Evolutionary conservation across 2,888 invertebrate genomes (phyloP), one percentile per base, ranked within the genome.

Genomic region (Himalopsyche tibetana): DNA sequence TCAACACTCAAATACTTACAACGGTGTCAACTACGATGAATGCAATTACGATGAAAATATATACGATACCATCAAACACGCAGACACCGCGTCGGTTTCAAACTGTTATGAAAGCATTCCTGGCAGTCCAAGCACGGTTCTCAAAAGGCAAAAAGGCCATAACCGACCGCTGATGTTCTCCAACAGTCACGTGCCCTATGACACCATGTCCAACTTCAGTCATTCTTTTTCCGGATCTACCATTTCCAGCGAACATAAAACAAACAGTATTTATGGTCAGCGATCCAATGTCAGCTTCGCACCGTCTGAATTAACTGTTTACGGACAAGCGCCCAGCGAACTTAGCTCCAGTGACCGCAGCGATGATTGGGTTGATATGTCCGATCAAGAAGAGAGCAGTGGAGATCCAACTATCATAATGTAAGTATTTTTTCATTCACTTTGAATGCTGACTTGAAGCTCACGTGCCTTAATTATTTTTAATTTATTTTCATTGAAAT

Each of bases 361-460:
- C 88, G 95, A 95, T 88, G 95, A 95, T 89, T 95, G 95, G 95
- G 93, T 95, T 69, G 95, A 95, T 89, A 92, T 95, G 17, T 94
- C 94, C 6, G 95, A 95, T 90, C 94, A 93, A 89, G 92, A 92
- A 74, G 94, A 94, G 88, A 92, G 92, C 89, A 92, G 90, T 89
- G 92, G 92, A 82, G 92, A 93, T 87, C 93, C 92, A 89, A 92
- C 93, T 89, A 93, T 94, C 89, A 93, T 94, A 81, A 93, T 94
- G 94, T 95, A 90, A 94, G 94, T 94, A 86, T 82, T 55, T 63
- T 79, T 85, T 51, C 15, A 15, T 51, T 51, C 51, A 51, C 15
- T 51, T 15, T 51, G 15, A 15, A 51, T 12, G 3, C 51, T 15
- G 4, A 51, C 2, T n/a, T 28, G 28, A 28, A 28, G 2, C 28